Evolutionary conservation across 2,888 invertebrate genomes (phyloP), one percentile per base, ranked within the genome.

Genomic region (Nowickia ferox): DNA sequence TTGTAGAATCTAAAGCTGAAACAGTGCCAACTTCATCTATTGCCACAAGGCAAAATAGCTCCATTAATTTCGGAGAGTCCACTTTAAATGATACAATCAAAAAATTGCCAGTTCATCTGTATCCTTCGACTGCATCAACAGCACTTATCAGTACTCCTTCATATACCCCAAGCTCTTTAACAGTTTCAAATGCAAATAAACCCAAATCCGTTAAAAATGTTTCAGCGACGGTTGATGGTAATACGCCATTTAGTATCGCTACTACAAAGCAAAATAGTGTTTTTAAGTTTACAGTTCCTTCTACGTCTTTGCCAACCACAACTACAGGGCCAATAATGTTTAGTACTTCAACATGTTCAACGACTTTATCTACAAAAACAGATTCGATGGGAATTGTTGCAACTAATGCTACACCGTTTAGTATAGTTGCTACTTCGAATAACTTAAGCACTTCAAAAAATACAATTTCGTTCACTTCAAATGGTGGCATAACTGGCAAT

Each of bases 331-430:
- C 57, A 59, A 44, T 57, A 48, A 44, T 40, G n/a, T 30, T 76
- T 55, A 11, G 61, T 55, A 48, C 38, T 17, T 40, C 59, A 15
- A 44, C 57, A 15, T 48, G 57, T 55, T 48, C 74, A 17, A 8
- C 44, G 55, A 15, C 44, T 65, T 11, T 5, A 15, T 5, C 46
- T 2, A 59, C 79, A 42, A 68, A 38, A 51, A 82, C 10, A 38
- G 46, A 40, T 46, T 44, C 51, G 51, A 42, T 51, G 48, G 63
- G 30, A 13, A 19, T 86, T 51, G 9, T 66, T 46, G 66, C 72
- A 68, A 46, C 71, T 63, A 71, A 44, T 53, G 8, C 63, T 13
- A 61, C 74, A 40, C 22, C 82, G 9, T 81, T 80, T 42, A 69
- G 68, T 10, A 2, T 68, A 8, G 30, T 63, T 17, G 19, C 17